Base-by-base conservation (phyloP, 2,888 invertebrate species). In the Alloscopus bannaensis region DNA sequence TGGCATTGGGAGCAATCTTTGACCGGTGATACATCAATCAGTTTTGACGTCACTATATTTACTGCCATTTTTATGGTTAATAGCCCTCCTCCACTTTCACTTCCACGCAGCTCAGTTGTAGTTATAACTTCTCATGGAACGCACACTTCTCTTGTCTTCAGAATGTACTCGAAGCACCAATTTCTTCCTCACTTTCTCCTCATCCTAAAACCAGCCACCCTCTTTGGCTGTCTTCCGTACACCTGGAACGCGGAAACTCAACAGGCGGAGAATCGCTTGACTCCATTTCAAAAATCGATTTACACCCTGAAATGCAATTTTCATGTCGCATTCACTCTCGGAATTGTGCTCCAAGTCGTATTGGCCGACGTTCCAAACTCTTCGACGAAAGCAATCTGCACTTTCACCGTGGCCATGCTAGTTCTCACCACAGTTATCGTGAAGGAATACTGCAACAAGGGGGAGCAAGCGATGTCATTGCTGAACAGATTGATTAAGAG, bases 361-460 rank as follows among this genome's bases (percentile, higher is more conserved):
- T 8, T 62, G 18, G 11, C 50, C 2, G 50, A 62, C 3, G 11
- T 40, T 0, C 31, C 18, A 1, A 50, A 31, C 50, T 36, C 42
- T 8, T 3, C 62, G 11, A 62, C 24, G 4, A 62, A 60, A 36
- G 36, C 50, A 40, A 50, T 71, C 31, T 71, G 71, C 50, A 50
- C 50, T 24, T 71, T 71, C 60, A 71, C 71, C 1, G 52, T 71
- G 28, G 71, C 36, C 6, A 60, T 71, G 60, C 71, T 71, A 1
- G 24, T 40, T 3, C 28, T 71, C 2, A 62, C 50, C 0, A 62
- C 71, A 2, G 62, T 52, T 1, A 40, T 71, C 0, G 71, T 71
- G 2, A 71, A 62, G 22, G 71, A 62, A 36, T 71, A 71, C 26
- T 71, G 62, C 1, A 31, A 3, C 3, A 50, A 50, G 24, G 60